Evolutionary conservation across 2,888 invertebrate genomes (phyloP).

Genomic region (Drosophila seclusa): DNA sequence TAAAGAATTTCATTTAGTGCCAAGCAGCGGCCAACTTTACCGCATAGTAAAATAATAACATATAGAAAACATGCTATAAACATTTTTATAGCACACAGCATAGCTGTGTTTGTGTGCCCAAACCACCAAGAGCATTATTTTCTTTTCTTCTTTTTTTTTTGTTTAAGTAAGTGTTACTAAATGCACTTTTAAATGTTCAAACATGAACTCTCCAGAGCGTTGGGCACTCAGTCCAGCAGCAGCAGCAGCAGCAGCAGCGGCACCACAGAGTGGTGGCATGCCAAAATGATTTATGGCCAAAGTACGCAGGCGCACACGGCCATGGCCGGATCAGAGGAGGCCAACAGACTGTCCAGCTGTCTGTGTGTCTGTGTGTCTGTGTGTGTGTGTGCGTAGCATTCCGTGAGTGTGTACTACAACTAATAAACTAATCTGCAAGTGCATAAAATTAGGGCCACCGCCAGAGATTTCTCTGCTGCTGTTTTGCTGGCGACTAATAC

Average conservation of each 20-base stretch:
- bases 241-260: neutral
- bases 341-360: conserved; percentile 14
- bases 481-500: conserved; percentile 62
- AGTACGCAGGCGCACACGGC: conserved; percentile 80
- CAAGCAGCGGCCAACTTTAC: conserved; percentile 52
- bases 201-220: conserved; percentile 59
- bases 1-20: conserved; percentile 74
- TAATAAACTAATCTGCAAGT: conserved; percentile 81
- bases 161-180: conserved; percentile 84
- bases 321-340: conserved; percentile 56
- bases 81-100: conserved; percentile 74
- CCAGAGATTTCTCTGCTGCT: conserved; percentile 47
- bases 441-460: conserved; percentile 81
- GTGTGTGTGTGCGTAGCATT: conserved; percentile 43
- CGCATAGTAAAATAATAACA: conserved; percentile 71
- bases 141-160: conserved; percentile 24
- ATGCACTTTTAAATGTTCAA: conserved; percentile 83
- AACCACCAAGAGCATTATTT: conserved; percentile 27
- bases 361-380: neutral
- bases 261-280: conserved; percentile 63
- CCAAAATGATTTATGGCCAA: conserved; percentile 83
- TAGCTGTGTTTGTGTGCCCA: conserved; percentile 2
- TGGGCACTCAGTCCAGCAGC: conserved; percentile 28
- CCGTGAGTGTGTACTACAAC: conserved; percentile 78
- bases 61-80: conserved; percentile 79